Base-by-base conservation (phyloP, 2,888 invertebrate genomes). In the Rhingia campestris region DNA sequence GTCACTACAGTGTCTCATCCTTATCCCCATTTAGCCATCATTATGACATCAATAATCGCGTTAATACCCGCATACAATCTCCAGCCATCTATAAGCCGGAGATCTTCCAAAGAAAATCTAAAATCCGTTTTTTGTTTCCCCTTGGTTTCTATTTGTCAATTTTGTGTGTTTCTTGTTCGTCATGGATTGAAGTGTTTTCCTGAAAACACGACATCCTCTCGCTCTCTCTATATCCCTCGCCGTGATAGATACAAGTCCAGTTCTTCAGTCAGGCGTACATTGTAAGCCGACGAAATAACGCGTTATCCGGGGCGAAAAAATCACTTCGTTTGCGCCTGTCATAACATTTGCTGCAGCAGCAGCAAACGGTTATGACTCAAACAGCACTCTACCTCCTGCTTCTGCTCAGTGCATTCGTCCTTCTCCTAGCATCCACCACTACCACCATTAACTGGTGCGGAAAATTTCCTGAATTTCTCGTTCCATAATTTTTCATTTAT, bases 321-420 rank as follows among this genome's bases (percentile, higher is more conserved):
- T 89, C 89, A 89, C 89, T 89, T 89, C 89, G 88, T 89, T 89
- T 89, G 88, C 89, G 89, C 89, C 88, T 89, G 89, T 89, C 89
- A 89, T 88, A 89, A 89, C 86, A 64, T 77, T 80, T 86, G 86
- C 76, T 61, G 72, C 81, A 54, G 54, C 75, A 76, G 56, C 69
- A 81, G 49, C 74, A 54, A 75, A 81, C 75, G 61, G 75, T 74
- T 79, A 79, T 77, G 72, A 49, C 37, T 64, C 61, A 47, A 63
- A 49, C 56, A 12, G 45, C 45, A 45, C 43, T 22, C 22, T 14
- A 33, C 37, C 7, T 54, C 51, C 32, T 69, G n/a, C 54, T n/a
- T 33, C 43, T 43, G n/a, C 43, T 12, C n/a, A 14, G 14, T 12
- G 56, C 56, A 10, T 10, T 12, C n/a, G 35, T 69, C 47, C 63